Evolutionary conservation across 2,113 vertebrate genomes (phyloP).

Genomic region (Promerops cafer): DNA sequence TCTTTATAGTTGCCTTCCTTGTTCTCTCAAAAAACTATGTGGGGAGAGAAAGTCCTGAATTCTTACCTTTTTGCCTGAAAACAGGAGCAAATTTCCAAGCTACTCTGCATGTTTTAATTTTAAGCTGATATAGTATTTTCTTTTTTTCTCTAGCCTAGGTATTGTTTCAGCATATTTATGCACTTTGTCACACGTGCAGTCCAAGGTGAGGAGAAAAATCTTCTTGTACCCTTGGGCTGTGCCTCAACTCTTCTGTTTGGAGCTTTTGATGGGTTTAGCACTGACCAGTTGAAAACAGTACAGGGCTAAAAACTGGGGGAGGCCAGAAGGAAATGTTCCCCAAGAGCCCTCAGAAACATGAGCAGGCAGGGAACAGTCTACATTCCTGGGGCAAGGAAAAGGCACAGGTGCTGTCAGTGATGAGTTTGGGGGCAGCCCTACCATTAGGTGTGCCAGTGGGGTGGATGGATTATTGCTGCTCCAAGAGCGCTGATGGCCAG

Average conservation of each 20-base stretch:
- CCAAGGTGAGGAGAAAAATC: not conserved
- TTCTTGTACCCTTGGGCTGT: not conserved
- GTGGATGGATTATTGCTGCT: not conserved
- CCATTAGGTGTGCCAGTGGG: not conserved
- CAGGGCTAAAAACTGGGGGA: not conserved
- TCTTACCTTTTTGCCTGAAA: not conserved
- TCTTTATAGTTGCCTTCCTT: not conserved
- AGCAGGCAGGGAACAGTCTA: not conserved
- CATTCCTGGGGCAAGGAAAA: not conserved
- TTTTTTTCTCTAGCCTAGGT: not conserved
- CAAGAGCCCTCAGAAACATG: not conserved
- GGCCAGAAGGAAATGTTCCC: not conserved
- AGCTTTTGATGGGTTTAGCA: not conserved
- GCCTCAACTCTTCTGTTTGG: not conserved
- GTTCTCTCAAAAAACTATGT: not conserved
- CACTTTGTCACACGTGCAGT: not conserved
- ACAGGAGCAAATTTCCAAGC: not conserved
- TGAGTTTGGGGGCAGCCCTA: not conserved
- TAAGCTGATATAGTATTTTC: not conserved
- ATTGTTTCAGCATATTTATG: not conserved
- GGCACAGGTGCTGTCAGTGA: not conserved
- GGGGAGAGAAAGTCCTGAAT: not conserved
- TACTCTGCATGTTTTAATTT: not conserved
- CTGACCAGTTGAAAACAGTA: not conserved
- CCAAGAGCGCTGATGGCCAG: accelerated